A percentile compares a stretch with the other conserved stretches of the same genome.
Evolutionary conservation across 2,888 invertebrate genomes (phyloP).

Genomic region (Chymomyza procnemis): DNA sequence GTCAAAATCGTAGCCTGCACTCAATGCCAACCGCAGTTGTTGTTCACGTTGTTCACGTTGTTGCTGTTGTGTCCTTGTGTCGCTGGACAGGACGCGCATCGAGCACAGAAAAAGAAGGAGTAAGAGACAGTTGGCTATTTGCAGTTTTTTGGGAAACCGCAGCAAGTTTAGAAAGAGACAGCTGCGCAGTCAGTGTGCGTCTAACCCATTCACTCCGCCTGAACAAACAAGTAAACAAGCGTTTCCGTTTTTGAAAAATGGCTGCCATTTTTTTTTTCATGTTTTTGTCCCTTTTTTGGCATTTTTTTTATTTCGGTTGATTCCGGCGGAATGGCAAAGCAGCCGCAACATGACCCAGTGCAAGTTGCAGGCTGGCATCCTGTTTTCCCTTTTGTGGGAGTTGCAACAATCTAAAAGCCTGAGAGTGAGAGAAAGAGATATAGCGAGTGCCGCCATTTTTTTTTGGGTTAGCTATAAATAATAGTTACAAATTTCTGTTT

Average conservation of each 20-base stretch:
- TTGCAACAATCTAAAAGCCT: conserved; percentile 14
- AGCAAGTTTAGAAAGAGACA: conserved; percentile 26
- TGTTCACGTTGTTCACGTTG: neutral
- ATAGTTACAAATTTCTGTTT: conserved; percentile 28
- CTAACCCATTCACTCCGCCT: conserved; percentile 11
- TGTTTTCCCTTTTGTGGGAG: conserved; percentile 29
- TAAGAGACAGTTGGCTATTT: neutral
- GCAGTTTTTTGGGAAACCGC: conserved; percentile 38
- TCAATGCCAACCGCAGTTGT: neutral
- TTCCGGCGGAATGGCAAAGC: conserved; percentile 16
- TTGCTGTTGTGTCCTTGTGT: neutral
- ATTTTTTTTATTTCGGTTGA: conserved; percentile 1
- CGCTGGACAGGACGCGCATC: neutral
- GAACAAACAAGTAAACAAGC: conserved; percentile 50
- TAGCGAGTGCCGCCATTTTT: conserved; percentile 22
- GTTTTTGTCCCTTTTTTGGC: conserved; percentile 6
- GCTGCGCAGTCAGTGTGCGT: neutral
- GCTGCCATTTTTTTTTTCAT: conserved; percentile 34
- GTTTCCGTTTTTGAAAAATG: conserved; percentile 63
- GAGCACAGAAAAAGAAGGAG: neutral
- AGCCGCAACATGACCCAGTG: conserved; percentile 22
- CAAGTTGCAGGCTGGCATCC: conserved; percentile 37
- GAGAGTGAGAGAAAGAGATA: no score
- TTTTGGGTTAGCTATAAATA: conserved; percentile 38
- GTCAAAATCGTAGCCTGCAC: neutral